Base-by-base conservation (phyloP, 2,113 vertebrate genomes). In the Petaurus breviceps region DNA sequence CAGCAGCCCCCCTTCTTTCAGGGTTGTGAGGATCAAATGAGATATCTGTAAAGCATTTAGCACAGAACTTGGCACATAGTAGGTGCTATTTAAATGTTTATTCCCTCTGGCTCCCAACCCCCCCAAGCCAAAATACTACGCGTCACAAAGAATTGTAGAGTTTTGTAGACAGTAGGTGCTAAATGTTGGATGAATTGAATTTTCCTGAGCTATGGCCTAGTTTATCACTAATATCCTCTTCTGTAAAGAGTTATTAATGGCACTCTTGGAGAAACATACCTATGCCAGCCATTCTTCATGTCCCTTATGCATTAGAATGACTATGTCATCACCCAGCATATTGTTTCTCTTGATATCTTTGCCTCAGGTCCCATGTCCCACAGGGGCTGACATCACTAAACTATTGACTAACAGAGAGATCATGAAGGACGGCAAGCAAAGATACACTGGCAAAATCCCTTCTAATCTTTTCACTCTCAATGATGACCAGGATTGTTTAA, bases 401-500 rank as follows among this genome's bases (percentile, higher is more conserved):
- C 95, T 98, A 2, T 92, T 96, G 89, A 98, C 98, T 3, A 98
- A 97, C 51, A 97, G 96, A 91, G 98, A 99, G 90, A 97, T 98
- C 77, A 12, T 50, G 1, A 55, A 94, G 0, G 89, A 55, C 19
- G 90, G 95, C 90, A 98, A 97, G 0, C 95, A 91, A 91, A 97
- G 96, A 11, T 98, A 99, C 97, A 90, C 37, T 0, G 98, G 98
- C 2, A 95, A 97, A 25, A 95, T 99, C 46, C 99, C 99, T 47
- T 97, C 98, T 96, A 99, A 99, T 97, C 98, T 99, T 89, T 99
- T 99, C 97, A 99, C 98, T 92, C 99, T 99, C 95, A 99, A 99
- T 0, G 98, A 99, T 0, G 97, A 98, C 1, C 96, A 98, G 7
- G 99, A 99, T 50, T 98, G 95, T 91, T 61, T 94, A 3, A 92